Conservation (phyloP, 2,113 vertebrate species). For the Chauna torquata region DNA sequence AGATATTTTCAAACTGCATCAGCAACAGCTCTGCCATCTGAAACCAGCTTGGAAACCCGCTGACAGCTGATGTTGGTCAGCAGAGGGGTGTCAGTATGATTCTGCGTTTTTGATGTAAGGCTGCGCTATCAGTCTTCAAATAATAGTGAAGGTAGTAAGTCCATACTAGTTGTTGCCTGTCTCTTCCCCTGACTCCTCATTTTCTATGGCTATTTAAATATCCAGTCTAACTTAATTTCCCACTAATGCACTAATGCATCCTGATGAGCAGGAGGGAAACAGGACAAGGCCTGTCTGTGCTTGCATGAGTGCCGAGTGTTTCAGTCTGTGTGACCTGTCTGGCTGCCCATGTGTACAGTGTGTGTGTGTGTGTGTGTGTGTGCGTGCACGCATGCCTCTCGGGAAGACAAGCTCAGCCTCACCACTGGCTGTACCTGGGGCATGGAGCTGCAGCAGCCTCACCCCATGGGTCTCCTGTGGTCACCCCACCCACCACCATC, state of each 20-base stretch:
- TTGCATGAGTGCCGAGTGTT: background rate
- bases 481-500: background rate
- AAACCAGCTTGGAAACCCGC: background rate
- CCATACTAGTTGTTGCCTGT: background rate
- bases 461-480: background rate
- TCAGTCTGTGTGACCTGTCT: background rate
- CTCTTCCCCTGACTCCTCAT: background rate
- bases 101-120: background rate
- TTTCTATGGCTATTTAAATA: background rate
- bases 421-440: background rate
- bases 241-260: background rate
- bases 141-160: background rate
- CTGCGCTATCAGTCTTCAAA: background rate
- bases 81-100: background rate
- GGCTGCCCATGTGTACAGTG: background rate
- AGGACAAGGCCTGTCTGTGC: background rate
- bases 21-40: background rate
- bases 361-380: no score
- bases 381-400: rapidly evolving
- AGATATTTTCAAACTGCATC: background rate
- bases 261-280: background rate
- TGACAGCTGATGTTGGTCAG: background rate
- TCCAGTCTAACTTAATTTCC: background rate
- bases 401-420: background rate
- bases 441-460: background rate